Evolutionary conservation across 2,113 vertebrate species (phyloP).

Genomic region (Xiphorhynchus elegans): DNA sequence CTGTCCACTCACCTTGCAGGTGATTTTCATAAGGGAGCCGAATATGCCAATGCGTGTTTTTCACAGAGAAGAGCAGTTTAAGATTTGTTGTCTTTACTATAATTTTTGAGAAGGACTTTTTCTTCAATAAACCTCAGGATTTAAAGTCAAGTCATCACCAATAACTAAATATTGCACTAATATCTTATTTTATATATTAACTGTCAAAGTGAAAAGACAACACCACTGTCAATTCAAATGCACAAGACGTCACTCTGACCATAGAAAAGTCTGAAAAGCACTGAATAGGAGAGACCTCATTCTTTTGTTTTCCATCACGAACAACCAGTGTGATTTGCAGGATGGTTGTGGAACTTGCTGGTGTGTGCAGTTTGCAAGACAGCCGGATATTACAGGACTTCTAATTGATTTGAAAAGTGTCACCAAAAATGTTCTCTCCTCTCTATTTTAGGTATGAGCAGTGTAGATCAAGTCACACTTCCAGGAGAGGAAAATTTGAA

Average conservation of each 20-base stretch:
- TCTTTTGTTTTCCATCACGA: background rate
- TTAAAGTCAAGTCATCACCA: background rate
- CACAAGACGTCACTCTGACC: background rate
- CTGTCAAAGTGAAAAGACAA: background rate
- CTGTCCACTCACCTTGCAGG: accelerated
- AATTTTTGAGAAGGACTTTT: background rate
- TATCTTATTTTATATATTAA: background rate
- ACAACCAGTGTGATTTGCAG: background rate
- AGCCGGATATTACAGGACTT: background rate
- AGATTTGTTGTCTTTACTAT: background rate
- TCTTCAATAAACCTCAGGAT: background rate
- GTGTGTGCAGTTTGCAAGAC: background rate
- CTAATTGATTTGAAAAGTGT: background rate
- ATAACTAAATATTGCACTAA: background rate
- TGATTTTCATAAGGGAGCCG: background rate
- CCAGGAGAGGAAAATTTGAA: background rate
- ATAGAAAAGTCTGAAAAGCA: background rate
- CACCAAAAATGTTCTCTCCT: background rate
- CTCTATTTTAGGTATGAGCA: background rate
- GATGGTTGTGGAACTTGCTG: accelerated
- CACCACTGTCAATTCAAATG: background rate
- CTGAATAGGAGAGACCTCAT: background rate
- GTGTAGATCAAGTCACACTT: background rate
- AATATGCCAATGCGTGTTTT: background rate
- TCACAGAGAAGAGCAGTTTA: background rate